A percentile compares a stretch with the other conserved stretches of the same genome.
These are phyloP conservation scores for Prietella phreatophila DNA, from an alignment of 2,113 vertebrate species.

Conservation along the genomic window DNA sequence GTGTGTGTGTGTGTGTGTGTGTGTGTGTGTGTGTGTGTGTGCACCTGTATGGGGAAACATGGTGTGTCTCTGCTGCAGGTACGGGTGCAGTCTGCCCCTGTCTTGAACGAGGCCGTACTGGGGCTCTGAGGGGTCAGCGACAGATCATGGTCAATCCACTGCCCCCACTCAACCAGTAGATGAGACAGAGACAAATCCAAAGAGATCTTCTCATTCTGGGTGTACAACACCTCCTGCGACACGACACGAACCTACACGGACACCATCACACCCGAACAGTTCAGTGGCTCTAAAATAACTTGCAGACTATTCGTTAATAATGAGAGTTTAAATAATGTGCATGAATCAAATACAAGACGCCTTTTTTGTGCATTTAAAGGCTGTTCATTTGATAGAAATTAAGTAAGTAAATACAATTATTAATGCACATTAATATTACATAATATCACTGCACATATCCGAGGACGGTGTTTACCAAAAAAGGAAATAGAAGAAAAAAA, in stretches of 20 bases:
- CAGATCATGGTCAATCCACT: conserved; percentile 79
- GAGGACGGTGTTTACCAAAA: background rate
- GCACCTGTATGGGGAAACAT: conserved; percentile 77
- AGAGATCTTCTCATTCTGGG: conserved; percentile 74
- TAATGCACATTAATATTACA: background rate
- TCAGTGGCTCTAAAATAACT: background rate
- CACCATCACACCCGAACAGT: background rate
- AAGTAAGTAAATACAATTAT: background rate
- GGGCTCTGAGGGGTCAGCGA: conserved; percentile 75
- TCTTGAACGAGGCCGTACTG: conserved; percentile 71
- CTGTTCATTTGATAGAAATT: background rate
- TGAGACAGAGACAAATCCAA: conserved; percentile 72
- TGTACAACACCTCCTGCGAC: conserved; percentile 74
- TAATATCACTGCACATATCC: background rate
- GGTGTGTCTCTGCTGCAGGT: conserved; percentile 71
- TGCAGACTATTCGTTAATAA: background rate
- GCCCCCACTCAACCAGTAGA: conserved; percentile 78
- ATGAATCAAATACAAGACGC: background rate
- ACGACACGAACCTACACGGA: conserved; percentile 70
- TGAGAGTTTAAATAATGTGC: background rate
- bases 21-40: background rate
- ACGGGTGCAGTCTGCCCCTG: conserved; percentile 69
- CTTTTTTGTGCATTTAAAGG: background rate
- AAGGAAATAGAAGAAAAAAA: no score
- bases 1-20: background rate